These are phyloP conservation scores for Osmerus eperlanus DNA, from an alignment of 2,113 vertebrate genomes.

Conservation along the genomic window DNA sequence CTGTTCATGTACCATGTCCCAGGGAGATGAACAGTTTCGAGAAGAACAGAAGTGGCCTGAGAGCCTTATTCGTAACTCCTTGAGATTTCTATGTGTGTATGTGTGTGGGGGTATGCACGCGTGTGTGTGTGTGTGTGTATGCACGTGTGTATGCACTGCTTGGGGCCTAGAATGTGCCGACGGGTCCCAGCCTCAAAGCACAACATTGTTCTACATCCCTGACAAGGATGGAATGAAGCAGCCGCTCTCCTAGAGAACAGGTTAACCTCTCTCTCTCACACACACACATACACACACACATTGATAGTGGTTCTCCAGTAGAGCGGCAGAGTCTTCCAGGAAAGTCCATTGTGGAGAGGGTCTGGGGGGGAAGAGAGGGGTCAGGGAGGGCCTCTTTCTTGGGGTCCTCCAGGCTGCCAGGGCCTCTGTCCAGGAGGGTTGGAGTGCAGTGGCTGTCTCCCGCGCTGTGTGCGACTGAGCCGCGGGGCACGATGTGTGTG, in stretches of 20 bases:
- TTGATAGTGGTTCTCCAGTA: neutral
- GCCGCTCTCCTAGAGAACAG: neutral
- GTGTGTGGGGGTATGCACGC: neutral
- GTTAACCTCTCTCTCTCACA: neutral
- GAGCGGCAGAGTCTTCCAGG: conserved; percentile 9
- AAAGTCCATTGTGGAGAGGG: neutral
- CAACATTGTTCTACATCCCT: neutral
- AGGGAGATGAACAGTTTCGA: too few relatives aligned
- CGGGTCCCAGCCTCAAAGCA: neutral
- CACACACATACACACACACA: neutral
- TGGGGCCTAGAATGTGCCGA: neutral
- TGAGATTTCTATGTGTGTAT: neutral
- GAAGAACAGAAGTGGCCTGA: too few relatives aligned
- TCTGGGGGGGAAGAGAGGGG: neutral
- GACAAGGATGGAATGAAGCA: neutral
- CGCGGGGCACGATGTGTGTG: neutral
- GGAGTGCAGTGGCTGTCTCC: neutral
- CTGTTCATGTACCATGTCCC: neutral
- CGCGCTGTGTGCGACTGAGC: neutral
- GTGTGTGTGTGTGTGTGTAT: neutral
- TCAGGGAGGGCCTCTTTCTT: neutral
- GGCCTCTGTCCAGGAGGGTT: neutral
- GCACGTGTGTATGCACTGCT: neutral
- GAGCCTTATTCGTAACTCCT: too few relatives aligned
- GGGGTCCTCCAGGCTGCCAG: neutral